Evolutionary conservation across 2,888 invertebrate species (phyloP).

Genomic region (Hypselothyrea guttata): DNA sequence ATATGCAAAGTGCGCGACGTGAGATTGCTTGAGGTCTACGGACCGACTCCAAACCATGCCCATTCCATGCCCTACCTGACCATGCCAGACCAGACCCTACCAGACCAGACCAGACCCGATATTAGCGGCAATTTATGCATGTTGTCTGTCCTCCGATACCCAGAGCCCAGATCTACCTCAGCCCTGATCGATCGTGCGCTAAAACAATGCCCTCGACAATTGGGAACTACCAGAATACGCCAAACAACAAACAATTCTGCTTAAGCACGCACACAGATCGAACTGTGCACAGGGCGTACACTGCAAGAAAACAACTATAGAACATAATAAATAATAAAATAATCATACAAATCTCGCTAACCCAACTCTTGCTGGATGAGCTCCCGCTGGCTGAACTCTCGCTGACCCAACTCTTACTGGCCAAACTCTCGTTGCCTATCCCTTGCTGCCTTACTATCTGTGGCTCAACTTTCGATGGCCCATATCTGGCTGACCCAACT

Average conservation of each 20-base stretch:
- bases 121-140: slow-evolving; percentile 76
- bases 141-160: slow-evolving; percentile 48
- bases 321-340: no score
- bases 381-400: no score
- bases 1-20: slow-evolving; percentile 73
- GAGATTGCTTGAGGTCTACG: slow-evolving; percentile 27
- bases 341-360: no score
- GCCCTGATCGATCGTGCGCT: slow-evolving; percentile 41
- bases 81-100: neutral
- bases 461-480: no score
- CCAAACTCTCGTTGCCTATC: no score
- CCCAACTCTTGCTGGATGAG: no score
- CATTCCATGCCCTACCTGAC: no score
- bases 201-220: slow-evolving; percentile 69
- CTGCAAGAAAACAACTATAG: slow-evolving; percentile 4
- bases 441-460: no score
- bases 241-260: slow-evolving; percentile 53
- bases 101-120: slow-evolving; percentile 35
- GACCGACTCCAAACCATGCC: no score
- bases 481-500: no score
- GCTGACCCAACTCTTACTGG: no score
- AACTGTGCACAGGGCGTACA: neutral
- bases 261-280: slow-evolving; percentile 60
- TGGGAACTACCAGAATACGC: slow-evolving; percentile 76
- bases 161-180: slow-evolving; percentile 4